Conservation (phyloP, 2,113 vertebrate species). For the human region GRCh38 chr16:52314001-52314500, state of each 20-base stretch:
- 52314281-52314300: neutral
- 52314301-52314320: neutral
- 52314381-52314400: neutral
- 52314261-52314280: neutral
- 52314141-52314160: constrained; percentile 61
- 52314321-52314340: neutral
- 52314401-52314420: neutral
- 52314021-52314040: constrained; percentile 83
- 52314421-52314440: neutral
- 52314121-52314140: constrained; percentile 78
- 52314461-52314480: neutral
- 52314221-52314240: neutral
- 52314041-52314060: constrained; percentile 75
- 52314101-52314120: constrained; percentile 80
- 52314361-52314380: neutral
- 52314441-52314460: neutral
- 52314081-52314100: constrained; percentile 79
- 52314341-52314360: neutral
- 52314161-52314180: constrained; percentile 63
- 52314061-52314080: constrained; percentile 82
- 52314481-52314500: neutral
- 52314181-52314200: constrained; percentile 69
- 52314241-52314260: neutral
- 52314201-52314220: neutral
- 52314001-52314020: constrained; percentile 62